Evolutionary conservation across 1,140 invertebrate species (phyloP).

Genomic region (Lordiphosa collinella): DNA sequence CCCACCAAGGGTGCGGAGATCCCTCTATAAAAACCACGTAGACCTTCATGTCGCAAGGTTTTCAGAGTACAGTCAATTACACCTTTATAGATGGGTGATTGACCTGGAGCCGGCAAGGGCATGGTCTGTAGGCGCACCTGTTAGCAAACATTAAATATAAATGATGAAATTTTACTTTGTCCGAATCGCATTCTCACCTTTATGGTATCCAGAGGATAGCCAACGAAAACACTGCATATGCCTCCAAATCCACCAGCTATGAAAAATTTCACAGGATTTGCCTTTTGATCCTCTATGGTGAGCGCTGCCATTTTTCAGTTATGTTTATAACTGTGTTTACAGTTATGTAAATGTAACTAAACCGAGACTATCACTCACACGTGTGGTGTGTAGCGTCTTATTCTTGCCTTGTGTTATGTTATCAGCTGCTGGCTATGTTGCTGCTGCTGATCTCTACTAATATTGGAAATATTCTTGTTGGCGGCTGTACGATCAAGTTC

Average conservation of each 20-base stretch:
- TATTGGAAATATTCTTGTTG: constrained; percentile 9
- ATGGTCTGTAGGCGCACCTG: constrained; percentile 96
- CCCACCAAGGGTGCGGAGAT: constrained; percentile 86
- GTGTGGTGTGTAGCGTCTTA: background rate
- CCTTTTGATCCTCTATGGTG: constrained; percentile 71
- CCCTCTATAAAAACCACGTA: constrained; percentile 90
- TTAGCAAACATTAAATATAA: background rate
- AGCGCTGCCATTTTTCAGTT: constrained; percentile 21
- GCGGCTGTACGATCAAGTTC: constrained; percentile 23
- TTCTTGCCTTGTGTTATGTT: constrained; percentile 29
- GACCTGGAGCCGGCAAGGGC: constrained; percentile 86
- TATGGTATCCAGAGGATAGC: constrained; percentile 96
- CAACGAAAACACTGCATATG: constrained; percentile 94
- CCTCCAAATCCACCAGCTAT: constrained; percentile 98
- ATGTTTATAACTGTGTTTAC: background rate
- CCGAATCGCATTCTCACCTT: constrained; percentile 82
- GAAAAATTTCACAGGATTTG: constrained; percentile 95
- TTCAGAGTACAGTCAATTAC: constrained; percentile 96
- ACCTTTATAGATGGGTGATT: constrained; percentile 89
- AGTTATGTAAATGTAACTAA: constrained; percentile 28
- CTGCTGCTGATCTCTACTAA: constrained; percentile 39
- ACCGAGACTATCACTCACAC: constrained; percentile 18
- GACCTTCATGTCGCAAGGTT: constrained; percentile 92
- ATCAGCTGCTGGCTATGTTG: constrained; percentile 20
- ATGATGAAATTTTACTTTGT: background rate